These are phyloP conservation scores for Magallana ariakensis DNA, from an alignment of 1,140 invertebrate genomes.

Conservation along the genomic window DNA sequence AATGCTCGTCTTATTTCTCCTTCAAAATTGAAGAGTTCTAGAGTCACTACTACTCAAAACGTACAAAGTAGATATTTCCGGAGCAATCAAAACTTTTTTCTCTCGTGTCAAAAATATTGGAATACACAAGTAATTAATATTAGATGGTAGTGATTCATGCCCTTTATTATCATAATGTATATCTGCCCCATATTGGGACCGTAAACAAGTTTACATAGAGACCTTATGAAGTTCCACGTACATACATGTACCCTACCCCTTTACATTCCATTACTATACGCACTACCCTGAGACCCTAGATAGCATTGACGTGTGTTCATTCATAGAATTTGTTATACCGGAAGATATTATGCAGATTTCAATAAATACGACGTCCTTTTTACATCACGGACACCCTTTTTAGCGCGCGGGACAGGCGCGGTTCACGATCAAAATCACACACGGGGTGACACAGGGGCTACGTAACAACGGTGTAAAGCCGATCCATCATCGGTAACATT, in stretches of 20 bases:
- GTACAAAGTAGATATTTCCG: not conserved
- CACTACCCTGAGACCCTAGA: not conserved
- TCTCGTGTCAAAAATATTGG: no score
- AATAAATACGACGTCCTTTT: not conserved
- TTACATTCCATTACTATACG: not conserved
- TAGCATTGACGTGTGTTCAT: not conserved
- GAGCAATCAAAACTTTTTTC: not conserved
- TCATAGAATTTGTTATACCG: conserved; percentile 12
- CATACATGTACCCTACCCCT: not conserved
- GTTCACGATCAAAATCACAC: not conserved
- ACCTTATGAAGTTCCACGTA: no score
- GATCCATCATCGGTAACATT: conserved; percentile 15
- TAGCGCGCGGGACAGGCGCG: not conserved
- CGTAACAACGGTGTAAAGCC: not conserved
- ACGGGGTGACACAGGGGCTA: not conserved
- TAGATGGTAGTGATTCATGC: no score
- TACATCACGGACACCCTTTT: not conserved
- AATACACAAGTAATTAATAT: no score
- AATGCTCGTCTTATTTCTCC: not conserved
- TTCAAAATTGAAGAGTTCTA: not conserved
- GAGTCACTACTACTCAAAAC: not conserved
- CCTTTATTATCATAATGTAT: no score
- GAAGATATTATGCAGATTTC: conserved; percentile 9
- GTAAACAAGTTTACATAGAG: no score
- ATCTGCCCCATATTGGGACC: no score